Percentiles rank a stretch among this genome's conserved stretches.
Conservation (phyloP, 2,888 invertebrate genomes). For the Dasysyrphus tricinctus region DNA sequence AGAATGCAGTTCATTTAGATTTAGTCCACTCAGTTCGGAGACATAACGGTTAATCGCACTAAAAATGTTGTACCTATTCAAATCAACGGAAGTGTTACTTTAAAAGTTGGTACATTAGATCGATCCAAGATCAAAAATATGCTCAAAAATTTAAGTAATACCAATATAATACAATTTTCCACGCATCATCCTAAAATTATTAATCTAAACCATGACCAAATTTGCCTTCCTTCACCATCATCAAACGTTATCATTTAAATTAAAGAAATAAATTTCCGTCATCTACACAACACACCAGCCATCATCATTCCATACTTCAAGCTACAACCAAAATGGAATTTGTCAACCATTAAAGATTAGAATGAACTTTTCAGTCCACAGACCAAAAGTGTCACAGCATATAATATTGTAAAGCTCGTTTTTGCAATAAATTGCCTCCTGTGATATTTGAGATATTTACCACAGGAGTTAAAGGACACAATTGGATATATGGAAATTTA, state of each 20-base stretch:
- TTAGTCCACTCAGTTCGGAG: no score
- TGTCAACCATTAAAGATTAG: constrained; percentile 65
- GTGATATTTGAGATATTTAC: constrained; percentile 73
- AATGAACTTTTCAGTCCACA: constrained; percentile 61
- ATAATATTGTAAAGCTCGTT: constrained; percentile 45
- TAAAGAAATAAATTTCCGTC: constrained; percentile 45
- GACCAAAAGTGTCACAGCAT: constrained; percentile 58
- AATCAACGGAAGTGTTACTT: no score
- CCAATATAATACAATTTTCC: no score
- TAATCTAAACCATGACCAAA: not conserved
- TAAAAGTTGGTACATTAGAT: no score
- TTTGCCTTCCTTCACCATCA: not conserved
- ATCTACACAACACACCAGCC: not conserved
- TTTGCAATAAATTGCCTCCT: constrained; percentile 60
- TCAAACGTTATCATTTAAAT: constrained; percentile 49
- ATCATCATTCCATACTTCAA: not conserved
- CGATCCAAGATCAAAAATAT: no score
- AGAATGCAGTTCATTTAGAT: no score
- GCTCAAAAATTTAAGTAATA: no score
- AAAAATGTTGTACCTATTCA: no score
- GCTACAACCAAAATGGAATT: constrained; percentile 31
- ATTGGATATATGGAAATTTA: constrained; percentile 72
- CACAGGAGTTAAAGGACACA: constrained; percentile 64
- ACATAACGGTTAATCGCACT: no score
- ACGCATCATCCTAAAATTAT: not conserved